Evolutionary conservation across 2,113 vertebrate species (phyloP), one percentile per base, ranked within the genome.

Genomic region (Scomber japonicus): DNA sequence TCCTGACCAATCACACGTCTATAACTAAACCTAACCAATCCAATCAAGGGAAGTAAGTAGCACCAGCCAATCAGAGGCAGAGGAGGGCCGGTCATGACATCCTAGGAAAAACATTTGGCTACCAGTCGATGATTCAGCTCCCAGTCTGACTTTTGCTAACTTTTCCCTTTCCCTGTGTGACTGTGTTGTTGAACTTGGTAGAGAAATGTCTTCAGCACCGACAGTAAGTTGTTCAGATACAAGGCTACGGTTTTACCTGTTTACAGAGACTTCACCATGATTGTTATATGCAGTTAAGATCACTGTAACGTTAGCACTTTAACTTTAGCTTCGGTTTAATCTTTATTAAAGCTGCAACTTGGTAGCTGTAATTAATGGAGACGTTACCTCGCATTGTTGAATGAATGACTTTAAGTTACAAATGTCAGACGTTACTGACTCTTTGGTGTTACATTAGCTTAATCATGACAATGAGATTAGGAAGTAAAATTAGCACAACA

Each of bases 161-260:
- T 9, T 5, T 27, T 55, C 1, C 3, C 55, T 15, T 64, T 48
- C 10, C 1, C 30, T 4, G 21, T 46, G 45, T 71, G 51, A 40
- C 35, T 35, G 19, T 21, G 40, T 48, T 53, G 56, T 44, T 35
- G 2, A 61, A 17, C 2, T 49, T 59, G 35, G 17, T 27, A 53
- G 16, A 74, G 71, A 78, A 3, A 93, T 93, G 92, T 89, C 92
- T 78, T 81, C 90, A 24, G 2, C 73, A 24, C 71, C 79, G 15
- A 46, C 80, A 62, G 92, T 93, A 75, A 86, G 91, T 85, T 61
- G 1, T n/a, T 53, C 0, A 11, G 2, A 55, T 11, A 5, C 5
- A 3, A 3, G 7, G 13, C 3, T 50, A 31, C 48, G 31, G 0
- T 46, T 64, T 54, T 2, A 61, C 12, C 12, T 40, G 11, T 48